Percentiles rank a stretch among this genome's conserved stretches.
phyloP scores from a whole-genome alignment of 1,140 invertebrate species.

The Thaumetopoea pityocampa region DNA sequence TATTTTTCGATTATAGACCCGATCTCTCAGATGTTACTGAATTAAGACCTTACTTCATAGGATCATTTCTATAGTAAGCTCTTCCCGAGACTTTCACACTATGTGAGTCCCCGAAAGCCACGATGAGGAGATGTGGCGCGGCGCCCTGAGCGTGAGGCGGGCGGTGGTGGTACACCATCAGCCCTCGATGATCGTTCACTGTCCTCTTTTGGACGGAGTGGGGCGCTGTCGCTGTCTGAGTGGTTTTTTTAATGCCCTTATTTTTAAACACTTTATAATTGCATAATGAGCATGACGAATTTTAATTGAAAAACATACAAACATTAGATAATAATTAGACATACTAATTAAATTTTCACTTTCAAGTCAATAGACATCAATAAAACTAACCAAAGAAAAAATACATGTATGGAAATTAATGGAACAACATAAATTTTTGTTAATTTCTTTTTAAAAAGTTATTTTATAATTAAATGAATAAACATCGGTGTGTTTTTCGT shows the following conservation, averaged over 20 bases:
- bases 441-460: no score
- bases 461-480: no score
- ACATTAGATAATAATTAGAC: no score
- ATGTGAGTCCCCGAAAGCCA: slow-evolving; percentile 21
- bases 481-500: no score
- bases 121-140: slow-evolving; percentile 33
- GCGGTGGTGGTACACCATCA: slow-evolving; percentile 24
- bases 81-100: slow-evolving; percentile 26
- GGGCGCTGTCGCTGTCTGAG: slow-evolving; percentile 26
- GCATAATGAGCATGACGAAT: neutral
- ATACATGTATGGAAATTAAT: no score
- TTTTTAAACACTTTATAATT: slow-evolving; percentile 7
- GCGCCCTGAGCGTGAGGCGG: slow-evolving; percentile 32
- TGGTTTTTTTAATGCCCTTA: slow-evolving; percentile 29
- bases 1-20: slow-evolving; percentile 8
- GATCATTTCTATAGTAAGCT: slow-evolving; percentile 39
- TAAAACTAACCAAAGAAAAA: no score
- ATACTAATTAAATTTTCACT: no score
- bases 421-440: no score
- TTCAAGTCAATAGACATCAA: no score
- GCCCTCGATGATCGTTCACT: slow-evolving; percentile 41
- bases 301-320: neutral
- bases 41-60: slow-evolving; percentile 37
- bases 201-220: slow-evolving; percentile 9
- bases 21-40: neutral